These are phyloP conservation scores for Chondrosia reniformis DNA, from an alignment of 37 sponge, comb jelly and placozoan genomes.

Conservation along the genomic window DNA sequence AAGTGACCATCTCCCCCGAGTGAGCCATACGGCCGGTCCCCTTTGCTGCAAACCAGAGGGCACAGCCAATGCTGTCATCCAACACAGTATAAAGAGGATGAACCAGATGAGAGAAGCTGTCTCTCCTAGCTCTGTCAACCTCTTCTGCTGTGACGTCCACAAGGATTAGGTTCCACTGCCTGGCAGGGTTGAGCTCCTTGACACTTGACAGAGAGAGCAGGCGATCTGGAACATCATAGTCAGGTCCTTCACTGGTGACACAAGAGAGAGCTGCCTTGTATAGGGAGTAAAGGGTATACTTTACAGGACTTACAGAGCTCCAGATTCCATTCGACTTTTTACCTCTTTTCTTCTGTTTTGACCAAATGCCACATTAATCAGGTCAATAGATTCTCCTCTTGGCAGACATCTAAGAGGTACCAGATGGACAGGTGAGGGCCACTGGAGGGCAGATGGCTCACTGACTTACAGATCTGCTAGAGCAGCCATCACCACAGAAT, in stretches of 20 bases:
- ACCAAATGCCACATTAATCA: constrained; percentile 96
- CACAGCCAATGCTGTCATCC: constrained; percentile 99
- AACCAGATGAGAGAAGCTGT: constrained; percentile 68
- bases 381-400: constrained; percentile 76
- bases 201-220: constrained; percentile 54
- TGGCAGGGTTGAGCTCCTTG: constrained; percentile 67
- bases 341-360: constrained; percentile 38
- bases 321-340: not conserved
- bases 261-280: not conserved
- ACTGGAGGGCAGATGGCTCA: not conserved
- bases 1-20: not conserved
- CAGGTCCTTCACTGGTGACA: not conserved
- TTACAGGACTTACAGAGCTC: not conserved
- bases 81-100: constrained; percentile 88
- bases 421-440: not conserved
- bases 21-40: constrained; percentile 43
- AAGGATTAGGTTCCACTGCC: constrained; percentile 86
- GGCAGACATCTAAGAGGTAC: constrained; percentile 53
- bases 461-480: constrained; percentile 72
- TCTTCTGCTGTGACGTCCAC: constrained; percentile 38
- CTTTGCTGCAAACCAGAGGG: constrained; percentile 95
- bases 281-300: not conserved
- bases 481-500: constrained; percentile 91
- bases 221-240: constrained; percentile 88
- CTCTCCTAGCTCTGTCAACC: constrained; percentile 26